Evolutionary conservation across 2,888 invertebrate species (phyloP).

Genomic region (Harmothoe impar): DNA sequence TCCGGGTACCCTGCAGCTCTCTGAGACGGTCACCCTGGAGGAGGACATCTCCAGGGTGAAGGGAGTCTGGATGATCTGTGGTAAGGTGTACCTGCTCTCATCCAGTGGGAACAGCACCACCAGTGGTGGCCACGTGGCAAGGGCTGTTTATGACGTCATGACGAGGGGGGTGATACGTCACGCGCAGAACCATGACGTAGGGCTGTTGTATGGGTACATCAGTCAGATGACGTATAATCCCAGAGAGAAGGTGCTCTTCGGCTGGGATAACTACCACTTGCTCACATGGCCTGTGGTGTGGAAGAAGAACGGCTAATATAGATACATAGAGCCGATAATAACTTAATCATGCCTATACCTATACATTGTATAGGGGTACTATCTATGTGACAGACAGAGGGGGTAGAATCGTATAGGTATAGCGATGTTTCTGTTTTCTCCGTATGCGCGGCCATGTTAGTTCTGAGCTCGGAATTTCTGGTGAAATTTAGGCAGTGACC

Average conservation of each 20-base stretch:
- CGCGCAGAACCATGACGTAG: neutral
- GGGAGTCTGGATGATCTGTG: slow-evolving; percentile 14
- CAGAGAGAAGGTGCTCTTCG: slow-evolving; percentile 30
- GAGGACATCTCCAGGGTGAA: slow-evolving; percentile 7
- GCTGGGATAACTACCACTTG: slow-evolving; percentile 46
- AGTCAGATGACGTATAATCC: slow-evolving; percentile 46
- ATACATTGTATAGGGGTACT: too few relatives aligned
- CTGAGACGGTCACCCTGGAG: neutral
- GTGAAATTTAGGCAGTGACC: too few relatives aligned
- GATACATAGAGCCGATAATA: too few relatives aligned
- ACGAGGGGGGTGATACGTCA: neutral
- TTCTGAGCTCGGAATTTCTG: too few relatives aligned
- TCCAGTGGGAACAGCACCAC: neutral
- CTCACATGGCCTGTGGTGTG: slow-evolving; percentile 31
- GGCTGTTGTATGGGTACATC: slow-evolving; percentile 8
- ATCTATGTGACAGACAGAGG: too few relatives aligned
- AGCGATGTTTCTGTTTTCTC: too few relatives aligned
- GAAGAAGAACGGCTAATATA: neutral
- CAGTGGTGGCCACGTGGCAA: neutral
- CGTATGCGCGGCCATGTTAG: too few relatives aligned
- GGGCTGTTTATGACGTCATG: slow-evolving; percentile 1
- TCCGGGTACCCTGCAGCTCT: neutral
- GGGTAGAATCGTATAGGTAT: too few relatives aligned
- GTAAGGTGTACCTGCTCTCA: neutral
- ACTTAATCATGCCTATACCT: too few relatives aligned